Evolutionary conservation across 2,797 vertebrate genomes (phyloP), one percentile per base, ranked within the genome.

Genomic region (Malurus leucopterus): DNA sequence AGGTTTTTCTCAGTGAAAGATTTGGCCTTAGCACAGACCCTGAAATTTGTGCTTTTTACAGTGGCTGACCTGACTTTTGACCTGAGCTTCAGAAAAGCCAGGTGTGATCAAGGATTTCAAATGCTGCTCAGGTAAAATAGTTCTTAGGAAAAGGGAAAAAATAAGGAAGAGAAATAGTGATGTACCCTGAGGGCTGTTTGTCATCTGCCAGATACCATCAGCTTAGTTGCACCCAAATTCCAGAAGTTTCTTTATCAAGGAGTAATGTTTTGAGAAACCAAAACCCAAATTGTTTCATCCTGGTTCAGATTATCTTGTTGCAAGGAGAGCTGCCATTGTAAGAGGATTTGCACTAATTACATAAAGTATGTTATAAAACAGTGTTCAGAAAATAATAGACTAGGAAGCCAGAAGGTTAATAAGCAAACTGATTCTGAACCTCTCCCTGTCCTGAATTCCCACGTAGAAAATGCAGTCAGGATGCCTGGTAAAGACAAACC

Each of bases 291-390:
- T 51, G 2, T 17, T 82, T 51, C 51, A 81, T 47, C 34, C 49
- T 62, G 29, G 11, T 34, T 87, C 22, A 43, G 30, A 59, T 80
- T 70, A 64, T 36, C 53, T 53, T 26, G 7, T 49, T 83, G 67
- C 32, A 61, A 78, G 49, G 30, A 69, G 19, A 57, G 22, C 41
- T 76, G 49, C 16, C 27, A 38, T 5, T 71, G 5, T 54, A 63
- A 91, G 36, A 84, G 63, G 79, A 90, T 95, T 92, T 89, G 57
- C 36, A 51, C 73, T 87, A 89, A 94, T 92, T 87, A 78, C 59
- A 55, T 55, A 3, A 70, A 67, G 38, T 36, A 44, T n/a, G 30
- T 34, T 40, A 58, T 55, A 83, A 88, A 88, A 64, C 21, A 22
- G 26, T 3, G 2, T 26, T 89, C 46, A 82, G 50, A 59, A 84